Percentiles rank a stretch among this genome's conserved stretches.
phyloP scores from a whole-genome alignment of 2,113 vertebrate genomes.

The Vulpes lagopus region DNA sequence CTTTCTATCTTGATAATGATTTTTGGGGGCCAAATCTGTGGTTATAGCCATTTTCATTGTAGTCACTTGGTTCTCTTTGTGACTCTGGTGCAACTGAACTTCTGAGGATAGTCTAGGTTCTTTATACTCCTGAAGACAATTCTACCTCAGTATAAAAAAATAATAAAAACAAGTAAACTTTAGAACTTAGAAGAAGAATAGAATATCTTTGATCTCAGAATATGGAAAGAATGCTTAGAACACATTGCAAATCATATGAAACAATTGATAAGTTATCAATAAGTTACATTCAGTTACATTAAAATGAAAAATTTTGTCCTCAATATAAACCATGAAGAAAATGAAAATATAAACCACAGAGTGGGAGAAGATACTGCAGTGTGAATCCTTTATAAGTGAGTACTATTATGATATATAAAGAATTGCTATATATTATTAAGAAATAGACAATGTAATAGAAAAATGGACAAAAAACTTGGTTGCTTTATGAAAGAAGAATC shows the following conservation, averaged over 20 bases:
- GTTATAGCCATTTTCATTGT: conserved; percentile 21
- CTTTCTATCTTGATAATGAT: conserved; percentile 5
- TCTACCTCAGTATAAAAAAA: conserved; percentile 35
- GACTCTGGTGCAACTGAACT: neutral
- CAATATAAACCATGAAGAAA: conserved; percentile 44
- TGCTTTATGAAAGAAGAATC: conserved; percentile 29
- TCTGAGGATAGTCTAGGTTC: neutral
- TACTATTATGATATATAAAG: conserved; percentile 8
- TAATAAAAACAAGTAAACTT: neutral
- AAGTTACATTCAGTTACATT: conserved; percentile 13
- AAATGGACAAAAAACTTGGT: neutral
- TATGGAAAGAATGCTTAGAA: neutral
- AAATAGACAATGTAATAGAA: neutral
- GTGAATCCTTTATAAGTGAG: conserved; percentile 1
- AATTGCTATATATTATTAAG: conserved; percentile 27
- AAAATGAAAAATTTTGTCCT: conserved; percentile 53
- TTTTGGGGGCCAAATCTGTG: neutral
- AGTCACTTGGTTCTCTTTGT: conserved; percentile 7
- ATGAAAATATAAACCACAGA: neutral
- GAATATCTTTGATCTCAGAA: neutral
- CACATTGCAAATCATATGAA: neutral
- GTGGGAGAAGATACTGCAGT: neutral
- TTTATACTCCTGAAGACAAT: conserved; percentile 32
- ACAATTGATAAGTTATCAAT: neutral
- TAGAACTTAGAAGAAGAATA: conserved; percentile 35